Percentiles rank a stretch among this genome's conserved stretches.
These are phyloP conservation scores for Cydia strobilella DNA, from an alignment of 1,140 invertebrate species.

Conservation along the genomic window DNA sequence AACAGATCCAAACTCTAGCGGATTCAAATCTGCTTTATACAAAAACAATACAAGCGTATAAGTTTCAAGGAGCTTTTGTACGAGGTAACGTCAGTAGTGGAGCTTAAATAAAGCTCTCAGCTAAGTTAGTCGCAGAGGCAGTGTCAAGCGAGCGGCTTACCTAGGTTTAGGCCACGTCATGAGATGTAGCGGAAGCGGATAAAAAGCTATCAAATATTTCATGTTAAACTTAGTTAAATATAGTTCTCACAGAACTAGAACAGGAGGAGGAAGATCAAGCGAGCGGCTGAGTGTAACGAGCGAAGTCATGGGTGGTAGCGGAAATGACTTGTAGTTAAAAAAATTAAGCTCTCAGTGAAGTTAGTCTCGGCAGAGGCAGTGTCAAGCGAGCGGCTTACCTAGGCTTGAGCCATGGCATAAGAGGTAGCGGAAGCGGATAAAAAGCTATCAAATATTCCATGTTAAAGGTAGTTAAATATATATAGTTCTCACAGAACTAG, in stretches of 20 bases:
- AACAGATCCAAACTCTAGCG: not conserved
- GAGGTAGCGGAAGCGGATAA: not conserved
- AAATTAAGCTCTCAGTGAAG: constrained; percentile 26
- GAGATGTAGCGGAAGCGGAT: not conserved
- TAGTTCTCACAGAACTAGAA: too few relatives aligned
- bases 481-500: too few relatives aligned
- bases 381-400: constrained; percentile 19
- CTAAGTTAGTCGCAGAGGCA: constrained; percentile 20
- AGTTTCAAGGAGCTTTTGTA: constrained; percentile 28
- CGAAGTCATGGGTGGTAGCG: too few relatives aligned
- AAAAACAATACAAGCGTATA: constrained; percentile 26
- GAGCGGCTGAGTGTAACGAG: too few relatives aligned
- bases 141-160: constrained; percentile 25
- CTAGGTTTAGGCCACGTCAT: not conserved
- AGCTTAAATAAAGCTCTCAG: constrained; percentile 30
- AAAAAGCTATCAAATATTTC: too few relatives aligned
- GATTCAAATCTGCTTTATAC: constrained; percentile 10
- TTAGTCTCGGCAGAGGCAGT: constrained; percentile 19
- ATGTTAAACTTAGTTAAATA: too few relatives aligned
- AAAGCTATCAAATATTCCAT: too few relatives aligned
- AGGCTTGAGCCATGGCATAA: not conserved
- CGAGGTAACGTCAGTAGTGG: constrained; percentile 21
- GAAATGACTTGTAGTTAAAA: too few relatives aligned
- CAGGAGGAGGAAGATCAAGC: too few relatives aligned
- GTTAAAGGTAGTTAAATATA: too few relatives aligned